Evolutionary conservation across 2,888 invertebrate genomes (phyloP).

Genomic region (Mycogona germanica): DNA sequence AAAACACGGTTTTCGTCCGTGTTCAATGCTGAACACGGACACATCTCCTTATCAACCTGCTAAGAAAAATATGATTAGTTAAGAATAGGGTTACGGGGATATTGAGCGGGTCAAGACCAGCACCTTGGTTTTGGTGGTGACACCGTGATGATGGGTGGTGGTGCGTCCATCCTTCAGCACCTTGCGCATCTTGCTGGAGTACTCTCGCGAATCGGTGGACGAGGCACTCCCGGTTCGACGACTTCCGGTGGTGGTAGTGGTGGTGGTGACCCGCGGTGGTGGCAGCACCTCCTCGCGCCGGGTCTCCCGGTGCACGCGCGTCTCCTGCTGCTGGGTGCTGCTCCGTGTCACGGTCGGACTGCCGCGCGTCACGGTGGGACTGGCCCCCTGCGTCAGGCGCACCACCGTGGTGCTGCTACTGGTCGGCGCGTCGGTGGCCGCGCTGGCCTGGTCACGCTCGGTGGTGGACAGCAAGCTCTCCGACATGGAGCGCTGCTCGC

Average conservation of each 20-base stretch:
- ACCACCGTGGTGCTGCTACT: constrained; percentile 9
- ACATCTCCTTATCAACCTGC: neutral
- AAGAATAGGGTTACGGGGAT: too few relatives aligned
- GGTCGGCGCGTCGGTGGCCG: constrained; percentile 1
- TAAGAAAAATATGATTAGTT: neutral
- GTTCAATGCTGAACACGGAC: neutral
- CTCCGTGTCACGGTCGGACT: neutral
- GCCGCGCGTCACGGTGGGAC: neutral
- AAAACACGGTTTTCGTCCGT: too few relatives aligned
- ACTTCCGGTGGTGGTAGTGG: constrained; percentile 1
- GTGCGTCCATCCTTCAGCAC: neutral
- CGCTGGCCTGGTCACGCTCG: constrained; percentile 1
- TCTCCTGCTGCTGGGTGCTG: neutral
- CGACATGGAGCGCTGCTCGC: constrained; percentile 61
- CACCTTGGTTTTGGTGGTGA: neutral
- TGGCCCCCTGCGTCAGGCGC: constrained; percentile 1
- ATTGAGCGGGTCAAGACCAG: too few relatives aligned
- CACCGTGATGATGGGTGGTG: constrained; percentile 3
- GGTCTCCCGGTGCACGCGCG: constrained; percentile 2
- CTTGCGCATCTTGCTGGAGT: neutral
- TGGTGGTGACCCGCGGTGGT: neutral
- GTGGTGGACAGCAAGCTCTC: constrained; percentile 41
- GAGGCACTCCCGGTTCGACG: constrained; percentile 4
- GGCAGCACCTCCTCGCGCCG: neutral
- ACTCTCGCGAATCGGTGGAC: constrained; percentile 1